Conservation (phyloP, 1,140 invertebrate genomes). For the Tribolium castaneum region DNA sequence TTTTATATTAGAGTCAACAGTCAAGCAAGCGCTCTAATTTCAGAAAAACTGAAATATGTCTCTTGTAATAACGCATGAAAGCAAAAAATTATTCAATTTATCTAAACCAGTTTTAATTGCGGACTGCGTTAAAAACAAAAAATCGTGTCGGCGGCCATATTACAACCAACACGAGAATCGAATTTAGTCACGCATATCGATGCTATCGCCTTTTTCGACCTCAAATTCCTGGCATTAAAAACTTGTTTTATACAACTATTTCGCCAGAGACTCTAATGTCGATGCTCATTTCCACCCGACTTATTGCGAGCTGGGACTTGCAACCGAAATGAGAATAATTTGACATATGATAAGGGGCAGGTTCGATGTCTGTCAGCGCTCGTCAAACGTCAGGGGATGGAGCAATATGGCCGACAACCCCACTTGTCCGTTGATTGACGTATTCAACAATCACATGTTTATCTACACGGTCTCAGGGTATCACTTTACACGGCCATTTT, state of each 20-base stretch:
- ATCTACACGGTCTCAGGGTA: conserved; percentile 57
- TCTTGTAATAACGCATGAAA: conserved; percentile 11
- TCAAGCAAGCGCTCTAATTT: neutral
- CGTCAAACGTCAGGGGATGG: conserved; percentile 59
- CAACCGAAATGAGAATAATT: conserved; percentile 43
- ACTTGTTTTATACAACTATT: conserved; percentile 8
- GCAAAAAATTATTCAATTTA: conserved; percentile 31
- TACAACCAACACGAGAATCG: conserved; percentile 37
- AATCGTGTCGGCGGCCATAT: conserved; percentile 21
- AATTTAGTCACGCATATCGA: conserved; percentile 40
- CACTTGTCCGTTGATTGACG: conserved; percentile 60
- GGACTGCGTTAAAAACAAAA: conserved; percentile 26
- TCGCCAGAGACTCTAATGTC: neutral
- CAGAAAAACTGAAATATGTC: conserved; percentile 15
- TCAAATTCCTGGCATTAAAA: conserved; percentile 18
- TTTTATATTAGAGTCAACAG: conserved; percentile 34
- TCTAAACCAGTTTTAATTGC: conserved; percentile 21
- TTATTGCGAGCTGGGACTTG: neutral
- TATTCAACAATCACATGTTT: conserved; percentile 60
- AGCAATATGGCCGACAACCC: conserved; percentile 60
- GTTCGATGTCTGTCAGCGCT: conserved; percentile 56
- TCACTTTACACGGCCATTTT: conserved; percentile 54
- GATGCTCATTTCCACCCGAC: neutral
- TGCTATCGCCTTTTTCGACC: conserved; percentile 32
- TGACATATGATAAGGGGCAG: conserved; percentile 58